Evolutionary conservation across 2,888 invertebrate species (phyloP).

Genomic region (Ischnura elegans): DNA sequence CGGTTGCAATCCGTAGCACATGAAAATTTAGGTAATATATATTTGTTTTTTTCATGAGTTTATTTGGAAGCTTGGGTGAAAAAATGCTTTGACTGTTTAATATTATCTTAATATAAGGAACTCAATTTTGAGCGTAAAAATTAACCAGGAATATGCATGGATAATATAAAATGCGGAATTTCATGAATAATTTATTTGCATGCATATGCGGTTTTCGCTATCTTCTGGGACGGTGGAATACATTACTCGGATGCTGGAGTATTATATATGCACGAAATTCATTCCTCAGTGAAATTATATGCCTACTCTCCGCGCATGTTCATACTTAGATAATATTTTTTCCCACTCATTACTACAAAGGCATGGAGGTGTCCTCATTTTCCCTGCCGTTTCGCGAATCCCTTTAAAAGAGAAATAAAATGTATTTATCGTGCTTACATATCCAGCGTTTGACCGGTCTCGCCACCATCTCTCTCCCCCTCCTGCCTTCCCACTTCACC

Average conservation of each 20-base stretch:
- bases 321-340: neutral
- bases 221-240: neutral
- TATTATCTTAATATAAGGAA: neutral
- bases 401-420: no score
- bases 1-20: no score
- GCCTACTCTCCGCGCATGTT: neutral
- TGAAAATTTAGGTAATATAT: no score
- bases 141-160: neutral
- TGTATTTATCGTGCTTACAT: neutral
- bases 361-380: neutral
- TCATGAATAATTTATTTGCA: constrained; percentile 9
- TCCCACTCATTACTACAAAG: neutral
- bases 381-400: neutral
- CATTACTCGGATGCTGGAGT: neutral
- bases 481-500: neutral
- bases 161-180: neutral
- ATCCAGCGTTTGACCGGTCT: neutral
- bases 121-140: neutral
- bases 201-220: neutral
- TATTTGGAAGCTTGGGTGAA: neutral
- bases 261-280: neutral
- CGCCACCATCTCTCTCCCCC: neutral
- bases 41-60: neutral
- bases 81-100: neutral
- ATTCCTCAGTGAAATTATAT: neutral